Conservation (phyloP, 2,888 invertebrate species). For the Drosophila anomalipes region DNA sequence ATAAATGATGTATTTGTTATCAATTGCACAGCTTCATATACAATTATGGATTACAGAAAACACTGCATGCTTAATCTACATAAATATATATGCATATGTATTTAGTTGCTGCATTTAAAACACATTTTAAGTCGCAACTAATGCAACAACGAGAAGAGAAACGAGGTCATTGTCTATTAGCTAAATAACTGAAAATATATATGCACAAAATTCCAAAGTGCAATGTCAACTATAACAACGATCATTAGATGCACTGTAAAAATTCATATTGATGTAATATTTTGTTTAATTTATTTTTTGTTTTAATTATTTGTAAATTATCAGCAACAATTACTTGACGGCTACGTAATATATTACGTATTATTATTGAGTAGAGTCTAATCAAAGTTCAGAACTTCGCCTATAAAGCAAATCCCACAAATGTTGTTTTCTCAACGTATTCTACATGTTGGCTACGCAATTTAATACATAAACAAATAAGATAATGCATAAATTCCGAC, state of each 20-base stretch:
- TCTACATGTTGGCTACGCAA: neutral
- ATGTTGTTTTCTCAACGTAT: neutral
- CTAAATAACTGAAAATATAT: conserved; percentile 47
- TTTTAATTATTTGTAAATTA: too few relatives aligned
- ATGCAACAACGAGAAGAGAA: conserved; percentile 32
- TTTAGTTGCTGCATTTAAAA: conserved; percentile 47
- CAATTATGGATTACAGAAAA: conserved; percentile 28
- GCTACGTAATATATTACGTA: too few relatives aligned
- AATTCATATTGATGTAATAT: neutral
- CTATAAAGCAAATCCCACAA: neutral
- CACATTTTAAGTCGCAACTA: conserved; percentile 45
- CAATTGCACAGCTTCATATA: conserved; percentile 44
- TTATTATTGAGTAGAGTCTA: neutral
- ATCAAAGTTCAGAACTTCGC: neutral
- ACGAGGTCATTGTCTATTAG: conserved; percentile 69
- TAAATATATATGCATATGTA: conserved; percentile 2
- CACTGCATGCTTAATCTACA: conserved; percentile 14
- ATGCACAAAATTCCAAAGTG: conserved; percentile 38
- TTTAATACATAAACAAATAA: neutral
- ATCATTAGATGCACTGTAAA: conserved; percentile 28
- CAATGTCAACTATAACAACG: conserved; percentile 11
- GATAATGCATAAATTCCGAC: too few relatives aligned
- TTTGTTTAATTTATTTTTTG: neutral
- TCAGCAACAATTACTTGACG: neutral
- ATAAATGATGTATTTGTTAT: conserved; percentile 25